Base-by-base conservation (phyloP, 2,888 invertebrate species). In the Phania funesta region DNA sequence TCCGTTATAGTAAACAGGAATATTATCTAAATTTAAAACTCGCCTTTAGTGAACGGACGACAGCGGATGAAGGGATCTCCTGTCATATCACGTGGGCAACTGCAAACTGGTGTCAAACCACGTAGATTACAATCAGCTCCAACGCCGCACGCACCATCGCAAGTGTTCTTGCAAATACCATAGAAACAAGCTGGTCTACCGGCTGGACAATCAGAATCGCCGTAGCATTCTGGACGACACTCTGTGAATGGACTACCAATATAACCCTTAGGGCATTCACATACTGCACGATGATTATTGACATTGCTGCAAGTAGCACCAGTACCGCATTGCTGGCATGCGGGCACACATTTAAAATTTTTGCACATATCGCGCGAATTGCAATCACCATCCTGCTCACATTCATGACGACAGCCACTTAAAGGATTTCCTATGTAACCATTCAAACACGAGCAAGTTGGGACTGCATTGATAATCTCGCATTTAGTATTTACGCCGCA, bases 21-120 rank as follows among this genome's bases (percentile, higher is more conserved):
- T 29, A 29, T 29, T 4, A 16, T 48, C 1, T 56, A 16, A 7
- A 13, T 18, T 50, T 7, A 35, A 26, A 44, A 93, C 83, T 41
- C 90, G 96, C 96, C 93, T 87, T 95, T 94, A 90, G 94, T 95
- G 87, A 96, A 96, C 84, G 95, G 95, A 86, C 96, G 93, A 91
- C 97, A 97, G 88, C 93, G 93, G 2, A 94, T 92, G 91, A 96
- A 97, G 3, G 97, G 97, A 92, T 97, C 94, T 1, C 97, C 97
- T 24, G 96, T 96, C 95, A 95, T 96, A 87, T 96, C 95, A 87
- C 93, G 94, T 0, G 97, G 96, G 89, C 97, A 97, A 74, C 95
- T 96, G 90, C 97, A 97, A 16, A 97, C 94, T 0, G 97, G 96
- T 5, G 96, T 96, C 65, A 95, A 92, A 3, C 94, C 96, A 52